Base-by-base conservation (phyloP, 2,888 invertebrate genomes). In the Diabrotica balteata region DNA sequence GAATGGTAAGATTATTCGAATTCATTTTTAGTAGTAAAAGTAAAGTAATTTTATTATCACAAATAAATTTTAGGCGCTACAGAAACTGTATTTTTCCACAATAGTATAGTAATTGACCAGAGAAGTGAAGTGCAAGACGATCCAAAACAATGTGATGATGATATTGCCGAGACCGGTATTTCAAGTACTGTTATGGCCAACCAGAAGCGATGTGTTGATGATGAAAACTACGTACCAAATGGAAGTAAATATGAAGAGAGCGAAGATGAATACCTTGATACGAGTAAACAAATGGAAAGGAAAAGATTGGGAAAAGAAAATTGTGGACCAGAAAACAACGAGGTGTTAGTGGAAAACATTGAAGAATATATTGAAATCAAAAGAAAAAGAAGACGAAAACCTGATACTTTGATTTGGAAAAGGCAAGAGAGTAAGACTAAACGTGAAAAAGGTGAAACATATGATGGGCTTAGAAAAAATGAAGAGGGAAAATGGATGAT, bases 71-170 rank as follows among this genome's bases (percentile, higher is more conserved):
- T 44, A 57, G 57, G 32, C 7, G 44, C 45, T 10, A 57, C 11
- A 57, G 43, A 44, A 45, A 43, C 57, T 57, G 43, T 7, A 45
- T n/a, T 57, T 57, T 57, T 44, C 11, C 42, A 44, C 44, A 57
- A 42, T 44, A 57, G 44, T 42, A 8, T 44, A 42, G 57, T 11
- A 42, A 45, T 45, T 45, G 45, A 43, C 9, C 8, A 44, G 9
- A 43, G 9, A 45, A 57, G n/a, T 45, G 44, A 43, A 43, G 44
- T 43, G 43, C 57, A 57, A 57, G 57, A n/a, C 44, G 8, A 57
- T 43, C 57, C 57, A 57, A n/a, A 57, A 44, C 57, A 17, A 57
- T 17, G n/a, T 57, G 57, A 45, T 57, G 57, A 45, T 57, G 57
- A 57, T 57, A 57, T 43, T 42, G 44, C 57, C 57, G 57, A 57